Base-by-base conservation (phyloP, 2,113 vertebrate species). In the Coptodon rendalli region DNA sequence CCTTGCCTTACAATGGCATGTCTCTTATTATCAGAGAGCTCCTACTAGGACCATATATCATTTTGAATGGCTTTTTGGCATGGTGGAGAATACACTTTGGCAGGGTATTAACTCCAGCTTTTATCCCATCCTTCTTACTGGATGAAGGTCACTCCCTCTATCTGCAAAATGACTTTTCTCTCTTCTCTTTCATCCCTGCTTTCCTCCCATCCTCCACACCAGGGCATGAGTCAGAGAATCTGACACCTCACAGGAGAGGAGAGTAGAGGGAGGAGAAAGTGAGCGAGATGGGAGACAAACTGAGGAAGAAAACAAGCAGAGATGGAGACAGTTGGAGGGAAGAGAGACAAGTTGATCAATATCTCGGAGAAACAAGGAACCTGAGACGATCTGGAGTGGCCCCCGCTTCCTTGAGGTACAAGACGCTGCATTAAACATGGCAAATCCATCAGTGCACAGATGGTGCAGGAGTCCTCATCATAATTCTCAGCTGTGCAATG, bases 91-190 rank as follows among this genome's bases (percentile, higher is more conserved):
- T 81, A 92, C 92, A 86, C 93, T 95, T 91, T 92, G 92, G 94
- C 92, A 93, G 92, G 91, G 92, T 90, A 95, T 95, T 95, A 94
- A 95, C 94, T 94, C 91, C 34, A 91, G 94, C 94, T 94, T 93
- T 95, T 93, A 95, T 94, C 87, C 93, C 92, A 93, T 93, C 86
- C 90, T 91, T 95, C 92, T 94, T 80, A 86, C 87, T 84, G 86
- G 93, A 94, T 95, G 95, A 95, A 96, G 95, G 95, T 95, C 94
- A 95, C 90, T 89, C 86, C 89, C 90, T 93, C 87, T 94, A 94
- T 95, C 94, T 94, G 87, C 89, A 94, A 91, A 95, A 95, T 92
- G 93, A 93, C 93, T 94, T 93, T 89, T 84, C 90, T 92, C 92
- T 90, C 95, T 82, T 92, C 89, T 91, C 93, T 94, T 93, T 95